Base-by-base conservation (phyloP, 2,888 invertebrate genomes). In the Agonopterix alstromeriana region DNA sequence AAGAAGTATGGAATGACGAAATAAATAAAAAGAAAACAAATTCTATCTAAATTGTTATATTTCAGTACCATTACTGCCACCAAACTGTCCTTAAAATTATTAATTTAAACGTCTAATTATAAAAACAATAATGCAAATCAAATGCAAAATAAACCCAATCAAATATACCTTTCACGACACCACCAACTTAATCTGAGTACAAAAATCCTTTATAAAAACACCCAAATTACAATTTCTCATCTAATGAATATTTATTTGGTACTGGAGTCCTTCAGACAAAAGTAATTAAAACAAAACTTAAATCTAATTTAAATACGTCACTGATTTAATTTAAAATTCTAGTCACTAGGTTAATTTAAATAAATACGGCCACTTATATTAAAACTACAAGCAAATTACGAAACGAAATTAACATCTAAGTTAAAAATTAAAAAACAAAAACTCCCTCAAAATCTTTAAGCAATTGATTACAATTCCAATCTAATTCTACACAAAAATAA, bases 161-260 rank as follows among this genome's bases (percentile, higher is more conserved):
- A 27, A 27, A 27, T 27, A 27, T 27, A 27, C 27, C 27, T 27
- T 27, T 27, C 27, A 27, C 27, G 27, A 27, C 2, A 27, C 27
- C 27, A 27, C 27, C 27, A 27, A 27, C 27, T 27, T 27, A 27
- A 27, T 27, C 27, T 5, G 7, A 27, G 27, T 27, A 27, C 27
- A 27, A 27, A 27, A 27, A 27, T 27, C 27, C 27, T 27, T 27
- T 27, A 27, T 7, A 27, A 27, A 27, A 27, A 27, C 27, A 27
- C 27, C 27, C 27, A 27, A 27, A 27, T 27, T 27, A 48, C 54
- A 27, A 27, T 27, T 17, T 27, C 27, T 27, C 27, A 27, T 27
- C 60, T 73, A 75, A 56, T 80, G 84, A 84, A 69, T 82, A 84
- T 84, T 75, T 69, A 65, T 76, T 78, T 70, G 85, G 84, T 83